Conservation (phyloP, 2,888 invertebrate genomes). For the Ophion costatus region DNA sequence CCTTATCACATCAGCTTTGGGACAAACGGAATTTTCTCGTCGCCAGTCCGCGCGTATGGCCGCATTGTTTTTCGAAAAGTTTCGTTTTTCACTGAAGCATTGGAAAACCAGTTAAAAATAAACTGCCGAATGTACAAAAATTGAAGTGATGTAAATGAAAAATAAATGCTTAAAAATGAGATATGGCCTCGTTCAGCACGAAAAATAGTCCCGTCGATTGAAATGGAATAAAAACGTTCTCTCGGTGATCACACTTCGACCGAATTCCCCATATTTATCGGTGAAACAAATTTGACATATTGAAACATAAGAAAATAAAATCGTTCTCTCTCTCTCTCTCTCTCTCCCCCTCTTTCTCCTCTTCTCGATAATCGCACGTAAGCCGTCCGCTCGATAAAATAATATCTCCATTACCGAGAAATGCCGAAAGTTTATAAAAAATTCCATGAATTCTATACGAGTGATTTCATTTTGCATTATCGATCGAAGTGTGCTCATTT, state of each 20-base stretch:
- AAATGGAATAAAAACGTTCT: slow-evolving; percentile 1
- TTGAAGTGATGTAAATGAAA: too few species aligned
- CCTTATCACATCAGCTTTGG: neutral
- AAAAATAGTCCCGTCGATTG: neutral
- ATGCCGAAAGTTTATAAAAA: slow-evolving; percentile 41
- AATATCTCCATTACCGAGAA: slow-evolving; percentile 24
- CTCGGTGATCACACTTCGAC: slow-evolving; percentile 2
- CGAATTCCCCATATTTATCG: slow-evolving; percentile 5
- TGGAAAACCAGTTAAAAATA: neutral
- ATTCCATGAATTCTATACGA: slow-evolving; percentile 57
- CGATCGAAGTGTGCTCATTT: slow-evolving; percentile 5
- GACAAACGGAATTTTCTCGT: too few species aligned
- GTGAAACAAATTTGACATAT: slow-evolving; percentile 22
- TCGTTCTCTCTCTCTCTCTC: neutral
- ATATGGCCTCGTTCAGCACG: neutral
- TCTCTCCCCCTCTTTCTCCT: too few species aligned
- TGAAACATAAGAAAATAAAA: slow-evolving; percentile 23
- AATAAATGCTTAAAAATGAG: neutral
- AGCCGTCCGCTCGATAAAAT: neutral
- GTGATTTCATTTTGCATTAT: slow-evolving; percentile 23
- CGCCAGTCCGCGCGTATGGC: neutral
- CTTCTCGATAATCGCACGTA: neutral
- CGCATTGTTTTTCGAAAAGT: too few species aligned
- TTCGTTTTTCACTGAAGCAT: neutral
- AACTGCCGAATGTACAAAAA: neutral